Evolutionary conservation across 2,888 invertebrate genomes (phyloP), one percentile per base, ranked within the genome.

Genomic region (Chironomus riparius): DNA sequence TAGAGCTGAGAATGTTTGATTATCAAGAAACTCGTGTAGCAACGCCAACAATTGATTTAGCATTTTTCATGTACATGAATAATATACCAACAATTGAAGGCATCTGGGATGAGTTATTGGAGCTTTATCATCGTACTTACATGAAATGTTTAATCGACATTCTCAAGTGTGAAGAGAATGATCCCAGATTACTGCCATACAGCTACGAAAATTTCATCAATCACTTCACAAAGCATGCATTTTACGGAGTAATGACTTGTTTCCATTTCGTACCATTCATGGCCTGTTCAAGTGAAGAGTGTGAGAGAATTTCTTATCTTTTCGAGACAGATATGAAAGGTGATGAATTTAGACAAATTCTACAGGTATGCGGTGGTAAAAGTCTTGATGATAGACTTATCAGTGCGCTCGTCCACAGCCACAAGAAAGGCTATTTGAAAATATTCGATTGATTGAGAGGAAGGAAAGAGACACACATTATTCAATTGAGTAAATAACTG

Each of bases 41-140:
- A 61, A 80, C 81, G 38, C 81, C 80, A 3, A 80, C 80, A n/a
- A 78, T 83, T 38, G 84, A 84, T 77, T 78, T 83, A 22, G 80
- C 81, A 56, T 84, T 83, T 78, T 81, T 80, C 22, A 80, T 84
- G 80, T 84, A 81, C 77, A 82, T 83, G 78, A 84, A 84, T 38
- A 10, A 38, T 76, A 80, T 82, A 47, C 77, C 78, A 4, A 77
- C 78, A 1, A 77, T 79, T 38, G 78, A 78, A 3, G 76, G 80
- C 28, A 38, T 38, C 38, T 84, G 81, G 79, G 78, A 79, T 47
- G 78, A 79, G 4, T 73, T 83, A 21, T 62, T 84, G 21, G 77
- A 78, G 7, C 77, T 78, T 12, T 84, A 84, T 75, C 81, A 84
- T 73, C 75, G 70, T 4, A 79, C 76, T 48, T 79, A 83, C 79